A percentile compares a stretch with the other conserved stretches of the same genome.
These are phyloP conservation scores for Pseudomyrmex concolor DNA, from an alignment of 1,140 invertebrate species.

Conservation along the genomic window DNA sequence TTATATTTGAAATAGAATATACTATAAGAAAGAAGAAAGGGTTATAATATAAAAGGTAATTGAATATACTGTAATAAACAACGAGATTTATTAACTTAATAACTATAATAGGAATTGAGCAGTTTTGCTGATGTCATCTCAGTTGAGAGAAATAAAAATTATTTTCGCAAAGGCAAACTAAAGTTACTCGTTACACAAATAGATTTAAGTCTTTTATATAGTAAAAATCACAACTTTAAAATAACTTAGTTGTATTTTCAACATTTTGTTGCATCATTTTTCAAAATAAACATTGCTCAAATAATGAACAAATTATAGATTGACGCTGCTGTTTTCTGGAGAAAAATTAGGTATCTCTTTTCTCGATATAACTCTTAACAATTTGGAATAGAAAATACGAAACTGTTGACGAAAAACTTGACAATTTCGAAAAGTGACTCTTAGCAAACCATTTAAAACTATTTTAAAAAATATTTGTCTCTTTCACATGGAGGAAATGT, in stretches of 20 bases:
- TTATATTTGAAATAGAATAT: no score
- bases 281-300: not conserved
- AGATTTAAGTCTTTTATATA: conserved; percentile 37
- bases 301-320: not conserved
- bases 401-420: not conserved
- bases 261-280: conserved; percentile 1
- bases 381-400: conserved; percentile 3
- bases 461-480: conserved; percentile 1
- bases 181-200: conserved; percentile 1
- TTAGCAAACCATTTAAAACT: not conserved
- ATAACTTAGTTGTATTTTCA: not conserved
- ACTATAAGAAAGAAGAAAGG: not conserved
- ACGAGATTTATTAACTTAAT: conserved; percentile 64
- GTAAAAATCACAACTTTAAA: not conserved
- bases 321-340: not conserved
- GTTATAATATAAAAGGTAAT: not conserved
- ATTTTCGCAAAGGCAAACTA: conserved; percentile 11
- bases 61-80: conserved; percentile 31
- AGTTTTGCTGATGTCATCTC: conserved; percentile 11
- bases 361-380: not conserved
- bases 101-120: conserved; percentile 47
- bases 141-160: conserved; percentile 29
- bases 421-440: conserved; percentile 13
- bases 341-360: not conserved
- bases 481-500: no score